Evolutionary conservation across 2,888 invertebrate species (phyloP), one percentile per base, ranked within the genome.

Genomic region (Ophioninae sp.): DNA sequence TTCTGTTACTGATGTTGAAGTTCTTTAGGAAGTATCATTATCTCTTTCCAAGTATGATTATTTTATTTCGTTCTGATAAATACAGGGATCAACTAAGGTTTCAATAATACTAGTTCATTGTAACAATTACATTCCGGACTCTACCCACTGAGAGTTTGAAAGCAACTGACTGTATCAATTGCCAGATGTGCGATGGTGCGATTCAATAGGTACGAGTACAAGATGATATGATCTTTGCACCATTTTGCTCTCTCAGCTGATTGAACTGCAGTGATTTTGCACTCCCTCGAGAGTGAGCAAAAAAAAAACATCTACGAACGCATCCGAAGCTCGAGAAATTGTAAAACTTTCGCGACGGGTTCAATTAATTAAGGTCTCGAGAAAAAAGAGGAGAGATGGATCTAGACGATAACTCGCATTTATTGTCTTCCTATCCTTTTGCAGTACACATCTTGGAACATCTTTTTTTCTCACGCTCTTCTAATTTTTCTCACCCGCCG

Each of bases 401-500:
- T 56, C 22, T 61, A 23, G 39, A 39, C 59, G 30, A n/a, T 56
- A 71, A 64, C 59, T 51, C 23, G 39, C 65, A 39, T 44, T 30
- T 51, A 67, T 72, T 56, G 44, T 69, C 23, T 64, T 37, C 37
- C 61, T 8, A 30, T 13, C 51, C 44, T 67, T 23, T 41, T 69
- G 61, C 61, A 39, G 65, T 61, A 51, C 77, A 63, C 51, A 51
- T 23, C 79, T 56, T n/a, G 20, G 39, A 73, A 63, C 44, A 67
- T 82, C 30, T 44, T 84, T 79, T 72, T 67, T 37, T 71, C 17
- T 69, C 58, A 59, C 22, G 51, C 37, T 51, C 56, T 65, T 63
- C 79, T 81, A 84, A 86, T 85, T 85, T 87, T 83, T 86, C 83
- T 83, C 81, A 76, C 82, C 82, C 84, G 75, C 51, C 67, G 81